Evolutionary conservation across 2,888 invertebrate genomes (phyloP).

Genomic region (Spodoptera picta): DNA sequence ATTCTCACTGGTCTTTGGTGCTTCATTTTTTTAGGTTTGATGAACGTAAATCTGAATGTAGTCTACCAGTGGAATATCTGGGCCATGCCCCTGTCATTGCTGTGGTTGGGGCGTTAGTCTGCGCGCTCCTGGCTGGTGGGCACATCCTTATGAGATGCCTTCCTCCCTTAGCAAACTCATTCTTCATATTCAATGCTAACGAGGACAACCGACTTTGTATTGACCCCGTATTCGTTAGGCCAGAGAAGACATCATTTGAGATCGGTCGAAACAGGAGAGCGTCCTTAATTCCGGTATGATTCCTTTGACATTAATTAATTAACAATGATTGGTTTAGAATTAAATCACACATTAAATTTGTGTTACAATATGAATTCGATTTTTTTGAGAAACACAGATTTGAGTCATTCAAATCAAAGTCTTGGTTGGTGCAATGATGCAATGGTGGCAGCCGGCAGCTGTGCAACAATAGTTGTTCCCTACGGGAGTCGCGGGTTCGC

Average conservation of each 20-base stretch:
- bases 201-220: conserved; percentile 82
- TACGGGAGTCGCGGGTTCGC: no score
- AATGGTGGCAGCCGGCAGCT: no score
- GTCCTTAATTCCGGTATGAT: conserved; percentile 74
- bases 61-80: conserved; percentile 66
- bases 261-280: conserved; percentile 56
- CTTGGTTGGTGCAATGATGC: no score
- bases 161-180: conserved; percentile 75
- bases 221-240: conserved; percentile 60
- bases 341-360: no score
- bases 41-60: conserved; percentile 70
- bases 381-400: no score
- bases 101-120: conserved; percentile 64
- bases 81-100: conserved; percentile 70
- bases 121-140: conserved; percentile 68
- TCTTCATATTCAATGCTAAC: conserved; percentile 82
- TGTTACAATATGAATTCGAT: no score
- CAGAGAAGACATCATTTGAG: conserved; percentile 44
- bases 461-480: no score
- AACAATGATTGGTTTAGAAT: no score
- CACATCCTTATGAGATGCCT: conserved; percentile 73
- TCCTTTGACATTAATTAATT: no score
- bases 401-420: no score
- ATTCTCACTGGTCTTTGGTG: no score
- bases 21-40: conserved; percentile 67